Percentiles rank a stretch among this genome's conserved stretches.
Evolutionary conservation across 2,797 vertebrate genomes (phyloP).

Genomic region (Neoniphon sammara): DNA sequence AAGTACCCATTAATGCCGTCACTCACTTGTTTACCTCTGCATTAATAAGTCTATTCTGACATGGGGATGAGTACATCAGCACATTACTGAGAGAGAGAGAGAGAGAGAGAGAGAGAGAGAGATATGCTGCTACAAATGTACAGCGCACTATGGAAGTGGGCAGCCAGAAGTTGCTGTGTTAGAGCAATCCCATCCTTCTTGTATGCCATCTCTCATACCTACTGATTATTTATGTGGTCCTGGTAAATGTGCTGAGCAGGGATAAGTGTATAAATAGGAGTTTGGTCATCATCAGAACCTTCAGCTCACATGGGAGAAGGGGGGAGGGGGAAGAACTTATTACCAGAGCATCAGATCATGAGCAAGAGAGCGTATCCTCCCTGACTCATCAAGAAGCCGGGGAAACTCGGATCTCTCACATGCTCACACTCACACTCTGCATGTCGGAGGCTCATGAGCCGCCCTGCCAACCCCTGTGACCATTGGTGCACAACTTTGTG

Average conservation of each 20-base stretch:
- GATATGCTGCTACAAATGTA: not conserved
- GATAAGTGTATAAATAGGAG: slow-evolving; percentile 78
- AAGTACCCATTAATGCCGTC: slow-evolving; percentile 42
- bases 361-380: slow-evolving; percentile 54
- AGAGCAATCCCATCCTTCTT: slow-evolving; percentile 53
- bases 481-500: slow-evolving; percentile 26
- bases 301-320: slow-evolving; percentile 43
- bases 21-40: slow-evolving; percentile 47
- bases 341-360: slow-evolving; percentile 70
- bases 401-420: slow-evolving; percentile 53
- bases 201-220: slow-evolving; percentile 55
- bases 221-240: slow-evolving; percentile 75
- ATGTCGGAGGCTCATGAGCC: slow-evolving; percentile 17
- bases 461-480: slow-evolving; percentile 51
- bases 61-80: slow-evolving; percentile 21
- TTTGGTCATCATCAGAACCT: slow-evolving; percentile 70
- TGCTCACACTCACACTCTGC: slow-evolving; percentile 30
- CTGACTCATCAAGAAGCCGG: slow-evolving; percentile 71
- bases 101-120: slow-evolving; percentile 19
- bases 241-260: slow-evolving; percentile 76
- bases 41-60: slow-evolving; percentile 36
- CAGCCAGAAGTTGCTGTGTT: slow-evolving; percentile 55
- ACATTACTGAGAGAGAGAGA: slow-evolving; percentile 16
- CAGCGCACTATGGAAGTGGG: slow-evolving; percentile 27
- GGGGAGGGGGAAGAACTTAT: slow-evolving; percentile 45